phyloP scores from a whole-genome alignment of 1,140 invertebrate species.

The Euura lappo region DNA sequence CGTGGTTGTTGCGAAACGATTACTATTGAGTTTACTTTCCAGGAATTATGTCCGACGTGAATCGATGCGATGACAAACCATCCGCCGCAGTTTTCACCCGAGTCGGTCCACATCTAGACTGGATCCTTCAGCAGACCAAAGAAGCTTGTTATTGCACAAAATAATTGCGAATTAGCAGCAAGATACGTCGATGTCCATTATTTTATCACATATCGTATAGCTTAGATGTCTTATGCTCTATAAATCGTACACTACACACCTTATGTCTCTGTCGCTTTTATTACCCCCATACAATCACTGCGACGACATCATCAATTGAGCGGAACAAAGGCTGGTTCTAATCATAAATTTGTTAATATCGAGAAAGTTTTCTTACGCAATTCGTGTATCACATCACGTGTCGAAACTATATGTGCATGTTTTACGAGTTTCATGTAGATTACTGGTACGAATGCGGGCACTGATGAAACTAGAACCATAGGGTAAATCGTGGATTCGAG shows the following conservation, averaged over 20 bases:
- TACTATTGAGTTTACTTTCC: constrained; percentile 24
- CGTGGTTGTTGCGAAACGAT: neutral
- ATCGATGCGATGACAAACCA: constrained; percentile 48
- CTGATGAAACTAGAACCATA: neutral
- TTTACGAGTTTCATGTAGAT: neutral
- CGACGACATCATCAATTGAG: too few species aligned
- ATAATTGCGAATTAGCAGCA: constrained; percentile 25
- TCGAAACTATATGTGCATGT: neutral
- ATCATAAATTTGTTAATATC: too few species aligned
- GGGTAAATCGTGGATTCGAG: too few species aligned
- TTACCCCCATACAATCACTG: too few species aligned
- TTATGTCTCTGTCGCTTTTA: too few species aligned
- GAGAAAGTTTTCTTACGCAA: too few species aligned
- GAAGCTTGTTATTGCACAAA: constrained; percentile 65
- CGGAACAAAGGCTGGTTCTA: too few species aligned
- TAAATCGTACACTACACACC: too few species aligned
- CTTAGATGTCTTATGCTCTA: too few species aligned
- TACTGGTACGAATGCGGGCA: neutral
- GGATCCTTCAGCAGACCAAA: constrained; percentile 67
- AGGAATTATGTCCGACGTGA: constrained; percentile 59
- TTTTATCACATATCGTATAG: too few species aligned
- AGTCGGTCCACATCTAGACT: constrained; percentile 64
- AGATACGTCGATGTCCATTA: too few species aligned
- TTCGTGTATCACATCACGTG: neutral
- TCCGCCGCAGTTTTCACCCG: constrained; percentile 68